A percentile compares a stretch with the other conserved stretches of the same genome.
phyloP scores from a whole-genome alignment of 2,888 invertebrate genomes.

The Tipula confusa region DNA sequence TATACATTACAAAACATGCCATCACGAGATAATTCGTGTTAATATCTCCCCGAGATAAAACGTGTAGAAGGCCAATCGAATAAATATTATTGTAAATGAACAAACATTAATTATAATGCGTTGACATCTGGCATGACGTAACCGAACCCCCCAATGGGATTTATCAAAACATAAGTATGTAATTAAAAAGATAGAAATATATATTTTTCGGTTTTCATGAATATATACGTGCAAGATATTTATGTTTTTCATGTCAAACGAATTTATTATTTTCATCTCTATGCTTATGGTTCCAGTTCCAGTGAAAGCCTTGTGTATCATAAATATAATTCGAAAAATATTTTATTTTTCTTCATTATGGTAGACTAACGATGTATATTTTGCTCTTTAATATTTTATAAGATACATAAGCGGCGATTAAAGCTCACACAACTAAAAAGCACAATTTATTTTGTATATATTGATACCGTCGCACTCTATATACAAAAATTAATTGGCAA shows the following conservation, averaged over 20 bases:
- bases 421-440: neutral
- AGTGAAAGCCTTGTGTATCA: neutral
- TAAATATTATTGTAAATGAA: too few species aligned
- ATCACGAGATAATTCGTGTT: too few species aligned
- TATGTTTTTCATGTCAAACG: neutral
- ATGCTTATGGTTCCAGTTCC: neutral
- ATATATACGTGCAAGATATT: neutral
- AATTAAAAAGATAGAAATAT: neutral
- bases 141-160: neutral
- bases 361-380: too few species aligned
- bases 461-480: neutral
- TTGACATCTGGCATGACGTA: neutral
- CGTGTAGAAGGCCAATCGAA: too few species aligned
- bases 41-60: too few species aligned
- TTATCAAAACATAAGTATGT: neutral
- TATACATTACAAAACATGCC: too few species aligned
- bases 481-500: neutral
- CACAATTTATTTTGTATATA: neutral
- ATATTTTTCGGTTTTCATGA: neutral
- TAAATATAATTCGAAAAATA: neutral
- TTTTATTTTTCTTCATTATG: neutral
- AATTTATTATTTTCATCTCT: neutral
- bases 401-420: neutral
- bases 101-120: neutral
- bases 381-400: neutral